Base-by-base conservation (phyloP, 2,113 vertebrate genomes). In the Ciconia stormi region DNA sequence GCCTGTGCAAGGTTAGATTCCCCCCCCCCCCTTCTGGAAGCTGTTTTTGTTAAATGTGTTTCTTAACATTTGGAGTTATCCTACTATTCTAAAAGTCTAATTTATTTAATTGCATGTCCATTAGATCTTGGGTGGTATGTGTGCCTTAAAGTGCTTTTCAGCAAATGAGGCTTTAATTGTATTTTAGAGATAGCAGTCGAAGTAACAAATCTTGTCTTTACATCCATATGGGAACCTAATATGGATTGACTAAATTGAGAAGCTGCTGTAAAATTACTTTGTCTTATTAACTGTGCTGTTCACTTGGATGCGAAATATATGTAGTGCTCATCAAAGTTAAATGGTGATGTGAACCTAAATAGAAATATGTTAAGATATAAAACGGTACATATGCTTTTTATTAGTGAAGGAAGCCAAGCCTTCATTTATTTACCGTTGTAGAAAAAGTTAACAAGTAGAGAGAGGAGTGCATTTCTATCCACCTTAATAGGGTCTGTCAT, bases 121-220 rank as follows among this genome's bases (percentile, higher is more conserved):
- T 91, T 56, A 89, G n/a, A 55, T 94, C 44, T 53, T 77, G 65
- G 27, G 16, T n/a, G 84, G 9, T 70, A 19, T 42, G n/a, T 81
- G 14, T 78, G 21, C 29, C 20, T 91, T 66, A 70, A 86, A 83
- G 42, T 74, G 42, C 87, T 91, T 96, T 93, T 94, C n/a, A 38
- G 30, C 42, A 87, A 89, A 84, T 71, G 76, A 95, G 38, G 13
- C 65, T 94, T 91, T 90, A 92, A 80, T 72, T 80, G 53, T 93
- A 40, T 74, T 95, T 91, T 50, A 50, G 50, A 81, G 50, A 30
- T 67, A 70, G 71, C 58, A 93, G 19, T 83, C 21, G 9, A 53
- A 87, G 59, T 63, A 91, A 81, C 47, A 84, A 46, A 87, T 71
- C 59, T 87, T 91, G 59, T 70, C 65, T 91, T 87, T 84, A 47